Base-by-base conservation (phyloP, 2,797 vertebrate species). In the Hippopotamyrus pictus region DNA sequence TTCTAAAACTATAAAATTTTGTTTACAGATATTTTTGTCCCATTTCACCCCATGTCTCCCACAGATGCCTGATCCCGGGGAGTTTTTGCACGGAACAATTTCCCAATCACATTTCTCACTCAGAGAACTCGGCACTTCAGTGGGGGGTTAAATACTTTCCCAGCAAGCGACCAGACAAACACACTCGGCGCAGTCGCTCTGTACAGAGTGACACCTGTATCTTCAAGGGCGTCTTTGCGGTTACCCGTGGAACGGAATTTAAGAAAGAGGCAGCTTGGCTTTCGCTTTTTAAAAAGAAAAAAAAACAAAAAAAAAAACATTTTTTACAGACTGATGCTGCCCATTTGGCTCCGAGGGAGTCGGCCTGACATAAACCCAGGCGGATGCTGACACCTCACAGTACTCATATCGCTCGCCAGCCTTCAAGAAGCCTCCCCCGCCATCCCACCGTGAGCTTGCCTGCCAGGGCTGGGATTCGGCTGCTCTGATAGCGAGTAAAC, bases 101-200 rank as follows among this genome's bases (percentile, higher is more conserved):
- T 79, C 73, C 73, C 73, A 79, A 79, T 79, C 73, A 44, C 73
- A 44, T 79, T 79, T 79, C 73, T 79, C 73, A 79, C 73, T 79
- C 73, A 3, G 73, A 41, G 19, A 41, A 19, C 41, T 8, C 6
- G 3, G 14, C 41, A 44, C 37, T 37, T 79, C 73, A 8, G 9
- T n/a, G 1, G 73, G 73, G 73, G 73, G 41, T 79, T 79, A 79
- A 79, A 79, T 44, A n/a, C 73, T 41, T 44, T 79, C 73, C 14
- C 73, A 79, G 73, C 73, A 19, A 44, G 73, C 17, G 37, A 79
- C 17, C 33, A 41, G 44, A 79, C 17, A 79, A 79, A 79, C 37
- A 19, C 2, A 29, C 14, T 79, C 2, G 2, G 73, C 0, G 3
- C 73, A 19, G 73, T 79, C 6, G 41, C 73, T 79, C 73, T 79